A percentile compares a stretch with the other conserved stretches of the same genome.
These are phyloP conservation scores for Manduca sexta DNA, from an alignment of 1,140 invertebrate genomes.

Conservation along the genomic window DNA sequence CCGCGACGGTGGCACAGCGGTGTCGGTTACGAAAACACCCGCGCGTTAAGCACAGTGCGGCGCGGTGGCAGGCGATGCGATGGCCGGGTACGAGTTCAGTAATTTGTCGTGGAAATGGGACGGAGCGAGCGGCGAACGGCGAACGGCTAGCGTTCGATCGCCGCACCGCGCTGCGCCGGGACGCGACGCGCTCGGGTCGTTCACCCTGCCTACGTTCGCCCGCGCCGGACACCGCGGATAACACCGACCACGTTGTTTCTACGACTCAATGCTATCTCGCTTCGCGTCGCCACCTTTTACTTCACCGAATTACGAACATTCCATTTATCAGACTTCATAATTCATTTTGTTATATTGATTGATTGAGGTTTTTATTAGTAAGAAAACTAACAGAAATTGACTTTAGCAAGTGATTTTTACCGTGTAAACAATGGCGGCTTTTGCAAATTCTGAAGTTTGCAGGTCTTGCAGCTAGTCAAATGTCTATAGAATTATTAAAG, in stretches of 20 bases:
- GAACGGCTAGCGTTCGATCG: constrained; percentile 46
- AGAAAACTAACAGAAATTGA: no score
- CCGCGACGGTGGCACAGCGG: no score
- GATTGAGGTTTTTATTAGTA: no score
- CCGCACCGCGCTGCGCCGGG: constrained; percentile 62
- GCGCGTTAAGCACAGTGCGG: background rate
- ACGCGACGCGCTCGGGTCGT: constrained; percentile 63
- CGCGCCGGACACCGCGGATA: constrained; percentile 21
- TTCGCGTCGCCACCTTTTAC: background rate
- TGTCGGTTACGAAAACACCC: no score
- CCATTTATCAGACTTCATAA: no score
- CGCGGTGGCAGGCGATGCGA: background rate
- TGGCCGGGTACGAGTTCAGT: constrained; percentile 18
- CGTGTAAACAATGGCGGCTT: no score
- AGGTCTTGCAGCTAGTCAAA: no score
- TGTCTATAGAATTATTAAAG: no score
- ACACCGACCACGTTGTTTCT: constrained; percentile 16
- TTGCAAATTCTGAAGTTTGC: no score
- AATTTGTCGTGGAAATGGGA: constrained; percentile 43
- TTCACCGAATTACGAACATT: no score
- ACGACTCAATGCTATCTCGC: background rate
- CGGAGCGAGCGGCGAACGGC: constrained; percentile 20
- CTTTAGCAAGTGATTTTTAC: no score
- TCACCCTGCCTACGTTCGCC: constrained; percentile 47
- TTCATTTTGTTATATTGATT: no score